Conservation (phyloP, 2,113 vertebrate genomes). For the Neolamprologus devosi region DNA sequence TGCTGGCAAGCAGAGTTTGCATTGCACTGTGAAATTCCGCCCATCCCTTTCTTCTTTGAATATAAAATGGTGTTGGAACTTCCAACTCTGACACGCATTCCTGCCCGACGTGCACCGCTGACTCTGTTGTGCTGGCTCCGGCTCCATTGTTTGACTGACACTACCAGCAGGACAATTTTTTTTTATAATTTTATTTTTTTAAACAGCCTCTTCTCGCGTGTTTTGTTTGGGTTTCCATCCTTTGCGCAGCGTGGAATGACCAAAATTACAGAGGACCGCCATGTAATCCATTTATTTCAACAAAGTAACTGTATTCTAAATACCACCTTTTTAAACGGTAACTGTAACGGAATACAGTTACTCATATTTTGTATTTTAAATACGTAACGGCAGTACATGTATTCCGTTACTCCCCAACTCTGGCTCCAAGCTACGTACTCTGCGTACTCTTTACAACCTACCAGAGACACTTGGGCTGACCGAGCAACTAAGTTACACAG, state of each 20-base stretch:
- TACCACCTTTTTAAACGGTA: not conserved
- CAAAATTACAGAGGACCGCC: too few relatives aligned
- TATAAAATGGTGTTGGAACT: not conserved
- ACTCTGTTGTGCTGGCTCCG: not conserved
- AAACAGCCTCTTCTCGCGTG: too few relatives aligned
- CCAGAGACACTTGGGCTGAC: not conserved
- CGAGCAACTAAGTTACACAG: not conserved
- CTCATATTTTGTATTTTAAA: not conserved
- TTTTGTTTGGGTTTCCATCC: too few relatives aligned
- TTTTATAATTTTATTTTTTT: too few relatives aligned
- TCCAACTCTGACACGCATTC: not conserved
- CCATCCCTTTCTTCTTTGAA: not conserved
- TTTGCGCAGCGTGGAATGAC: too few relatives aligned
- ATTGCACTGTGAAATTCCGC: not conserved
- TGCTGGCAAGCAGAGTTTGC: not conserved
- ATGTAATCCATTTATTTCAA: too few relatives aligned
- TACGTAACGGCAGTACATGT: not conserved
- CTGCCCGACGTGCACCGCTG: too few relatives aligned
- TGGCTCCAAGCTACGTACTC: not conserved
- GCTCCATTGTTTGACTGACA: too few relatives aligned
- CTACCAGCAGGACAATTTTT: too few relatives aligned
- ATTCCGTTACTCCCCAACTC: not conserved
- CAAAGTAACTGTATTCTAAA: not conserved
- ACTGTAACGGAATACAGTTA: not conserved
- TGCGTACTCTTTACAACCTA: not conserved